Percentiles rank a stretch among this genome's conserved stretches.
These are phyloP conservation scores for Drosophila virilis DNA, from an alignment of 1,140 invertebrate species.

Conservation along the genomic window DNA sequence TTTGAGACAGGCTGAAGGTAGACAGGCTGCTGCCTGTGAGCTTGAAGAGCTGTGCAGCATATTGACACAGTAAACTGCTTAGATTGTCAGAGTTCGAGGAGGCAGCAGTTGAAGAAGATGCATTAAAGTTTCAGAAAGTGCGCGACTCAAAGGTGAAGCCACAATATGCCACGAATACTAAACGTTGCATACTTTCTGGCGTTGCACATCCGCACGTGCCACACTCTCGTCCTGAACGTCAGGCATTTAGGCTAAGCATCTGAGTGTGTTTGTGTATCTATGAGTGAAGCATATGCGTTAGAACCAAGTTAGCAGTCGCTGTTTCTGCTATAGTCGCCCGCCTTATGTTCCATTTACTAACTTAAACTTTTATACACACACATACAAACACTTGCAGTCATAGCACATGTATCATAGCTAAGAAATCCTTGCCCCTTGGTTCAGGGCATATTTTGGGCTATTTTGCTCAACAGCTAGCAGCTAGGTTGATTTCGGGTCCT, in stretches of 20 bases:
- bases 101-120: constrained; percentile 53
- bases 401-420: constrained; percentile 44
- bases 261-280: constrained; percentile 17
- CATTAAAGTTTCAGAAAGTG: constrained; percentile 66
- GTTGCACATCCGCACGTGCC: constrained; percentile 22
- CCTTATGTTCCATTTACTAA: constrained; percentile 28
- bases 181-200: constrained; percentile 48
- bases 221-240: not conserved
- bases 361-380: constrained; percentile 29
- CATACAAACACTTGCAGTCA: constrained; percentile 9
- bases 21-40: constrained; percentile 10
- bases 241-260: not conserved
- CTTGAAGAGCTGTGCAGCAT: constrained; percentile 71
- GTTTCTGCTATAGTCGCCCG: constrained; percentile 14
- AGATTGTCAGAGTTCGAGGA: constrained; percentile 80
- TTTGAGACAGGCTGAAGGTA: not conserved
- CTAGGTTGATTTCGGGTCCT: constrained; percentile 62
- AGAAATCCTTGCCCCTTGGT: constrained; percentile 45
- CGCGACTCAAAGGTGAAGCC: constrained; percentile 54
- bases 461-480: constrained; percentile 34
- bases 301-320: constrained; percentile 29
- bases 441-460: constrained; percentile 37
- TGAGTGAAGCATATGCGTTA: constrained; percentile 14
- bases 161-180: constrained; percentile 50
- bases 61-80: constrained; percentile 81